Evolutionary conservation across 2,797 vertebrate genomes (phyloP), one percentile per base, ranked within the genome.

Genomic region (Oreochromis mossambicus): DNA sequence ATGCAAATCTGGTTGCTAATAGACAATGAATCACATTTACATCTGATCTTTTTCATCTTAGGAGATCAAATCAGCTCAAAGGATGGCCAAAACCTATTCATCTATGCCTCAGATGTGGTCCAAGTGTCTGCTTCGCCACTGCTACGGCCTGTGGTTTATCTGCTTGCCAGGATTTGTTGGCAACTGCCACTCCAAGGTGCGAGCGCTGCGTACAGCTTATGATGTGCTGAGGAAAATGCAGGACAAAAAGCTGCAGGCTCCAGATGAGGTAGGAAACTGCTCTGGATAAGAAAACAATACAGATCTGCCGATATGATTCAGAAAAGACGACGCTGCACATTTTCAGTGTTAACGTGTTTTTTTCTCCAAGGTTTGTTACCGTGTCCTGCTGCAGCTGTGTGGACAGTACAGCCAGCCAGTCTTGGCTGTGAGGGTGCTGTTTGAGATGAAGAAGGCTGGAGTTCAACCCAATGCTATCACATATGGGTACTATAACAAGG

Each of bases 101-200:
- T 98, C 98, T 41, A 96, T 99, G 91, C 99, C 99, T 78, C 98
- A 99, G 92, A 98, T 99, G 98, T 99, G 99, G 99, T 99, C 99
- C 88, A 97, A 97, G 92, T 99, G 99, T 95, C 96, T 99, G 26
- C 93, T 99, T 75, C 96, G 98, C 14, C 98, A 99, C 93, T 99
- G 99, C 89, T 99, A 98, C 0, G 98, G 99, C 36, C 96, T 99
- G 26, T 99, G 99, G 99, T 99, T 99, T 92, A 99, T 99, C 92
- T 99, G 98, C 94, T 96, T 99, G 58, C 98, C 98, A 1, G 98
- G 97, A 0, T 99, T 99, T 1, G 97, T 98, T 56, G 96, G 96
- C 86, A 97, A 96, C 11, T 98, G 98, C 93, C 98, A 98, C 94
- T 99, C 98, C 4, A 99, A 99, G 94, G 98, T 98, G 85, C 97